phyloP scores from a whole-genome alignment of 2,113 vertebrate species.

The Sitta europaea region DNA sequence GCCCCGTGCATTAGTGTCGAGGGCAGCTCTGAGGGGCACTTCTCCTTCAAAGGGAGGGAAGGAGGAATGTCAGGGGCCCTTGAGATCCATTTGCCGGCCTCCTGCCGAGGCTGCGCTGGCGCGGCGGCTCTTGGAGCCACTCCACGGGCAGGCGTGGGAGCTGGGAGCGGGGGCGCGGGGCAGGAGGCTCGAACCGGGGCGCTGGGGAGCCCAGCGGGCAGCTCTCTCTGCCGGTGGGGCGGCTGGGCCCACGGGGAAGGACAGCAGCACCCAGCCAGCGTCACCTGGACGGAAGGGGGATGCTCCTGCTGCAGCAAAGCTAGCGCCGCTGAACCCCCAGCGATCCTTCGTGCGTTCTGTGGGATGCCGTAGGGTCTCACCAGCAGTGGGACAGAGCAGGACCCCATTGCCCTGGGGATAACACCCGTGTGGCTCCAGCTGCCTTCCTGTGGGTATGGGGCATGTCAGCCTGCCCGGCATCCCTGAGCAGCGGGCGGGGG shows the following conservation, averaged over 20 bases:
- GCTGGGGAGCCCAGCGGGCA: not conserved
- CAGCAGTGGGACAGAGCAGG: fast-evolving
- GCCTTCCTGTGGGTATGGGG: not conserved
- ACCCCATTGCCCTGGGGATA: not conserved
- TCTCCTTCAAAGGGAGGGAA: not conserved
- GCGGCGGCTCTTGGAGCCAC: not conserved
- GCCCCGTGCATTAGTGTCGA: not conserved
- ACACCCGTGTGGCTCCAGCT: not conserved
- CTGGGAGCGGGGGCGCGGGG: fast-evolving
- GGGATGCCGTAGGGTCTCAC: not conserved
- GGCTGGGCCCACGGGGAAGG: fast-evolving
- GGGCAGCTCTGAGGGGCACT: not conserved
- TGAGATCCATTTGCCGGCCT: conserved; percentile 30
- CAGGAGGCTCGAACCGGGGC: fast-evolving
- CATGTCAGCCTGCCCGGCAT: not conserved
- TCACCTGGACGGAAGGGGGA: fast-evolving
- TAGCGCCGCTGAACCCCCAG: fast-evolving
- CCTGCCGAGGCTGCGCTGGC: fast-evolving
- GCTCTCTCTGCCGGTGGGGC: fast-evolving
- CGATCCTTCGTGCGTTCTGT: fast-evolving
- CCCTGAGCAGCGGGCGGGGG: fast-evolving
- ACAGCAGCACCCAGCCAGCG: not conserved
- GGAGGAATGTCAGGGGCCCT: conserved; percentile 26
- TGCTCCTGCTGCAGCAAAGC: not conserved
- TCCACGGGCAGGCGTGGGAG: fast-evolving